Conservation (phyloP, 2,113 vertebrate species). For the Catagonus wagneri region DNA sequence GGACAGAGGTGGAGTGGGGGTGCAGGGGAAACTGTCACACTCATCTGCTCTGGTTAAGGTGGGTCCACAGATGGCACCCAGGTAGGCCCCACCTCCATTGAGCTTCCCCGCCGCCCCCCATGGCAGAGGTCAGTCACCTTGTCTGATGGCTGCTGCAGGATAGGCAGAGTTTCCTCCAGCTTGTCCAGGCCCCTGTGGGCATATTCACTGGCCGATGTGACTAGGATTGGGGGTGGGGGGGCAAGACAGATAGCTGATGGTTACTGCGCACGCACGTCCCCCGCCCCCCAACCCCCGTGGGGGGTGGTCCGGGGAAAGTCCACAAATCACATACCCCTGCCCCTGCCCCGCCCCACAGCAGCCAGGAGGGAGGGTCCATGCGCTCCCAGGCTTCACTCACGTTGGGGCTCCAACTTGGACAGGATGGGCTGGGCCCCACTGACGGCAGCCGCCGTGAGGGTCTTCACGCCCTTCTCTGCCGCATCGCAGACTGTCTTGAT, state of each 20-base stretch:
- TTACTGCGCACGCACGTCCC: rapidly evolving
- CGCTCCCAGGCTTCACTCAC: conserved; percentile 86
- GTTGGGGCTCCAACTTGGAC: conserved; percentile 93
- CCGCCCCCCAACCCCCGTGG: too few relatives aligned
- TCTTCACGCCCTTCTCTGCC: conserved; percentile 87
- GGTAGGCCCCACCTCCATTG: rapidly evolving
- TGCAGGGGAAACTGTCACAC: neutral
- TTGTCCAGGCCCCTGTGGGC: conserved; percentile 94
- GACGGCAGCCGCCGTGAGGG: conserved; percentile 73
- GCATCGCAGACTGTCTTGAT: conserved; percentile 91
- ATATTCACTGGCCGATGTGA: conserved; percentile 92
- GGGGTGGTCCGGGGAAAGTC: too few relatives aligned
- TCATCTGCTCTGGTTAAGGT: neutral
- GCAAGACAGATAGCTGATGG: neutral
- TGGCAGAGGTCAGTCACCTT: conserved; percentile 86
- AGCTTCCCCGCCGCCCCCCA: neutral
- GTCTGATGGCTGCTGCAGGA: conserved; percentile 94
- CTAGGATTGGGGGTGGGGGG: conserved; percentile 79
- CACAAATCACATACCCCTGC: too few relatives aligned
- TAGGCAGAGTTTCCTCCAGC: conserved; percentile 93
- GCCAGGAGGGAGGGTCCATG: neutral
- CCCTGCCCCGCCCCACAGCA: too few relatives aligned
- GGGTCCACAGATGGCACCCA: neutral
- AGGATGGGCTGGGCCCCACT: conserved; percentile 93
- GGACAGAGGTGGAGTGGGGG: too few relatives aligned